These are phyloP conservation scores for Rhinolophus sinicus DNA, from an alignment of 2,113 vertebrate genomes.

Conservation along the genomic window DNA sequence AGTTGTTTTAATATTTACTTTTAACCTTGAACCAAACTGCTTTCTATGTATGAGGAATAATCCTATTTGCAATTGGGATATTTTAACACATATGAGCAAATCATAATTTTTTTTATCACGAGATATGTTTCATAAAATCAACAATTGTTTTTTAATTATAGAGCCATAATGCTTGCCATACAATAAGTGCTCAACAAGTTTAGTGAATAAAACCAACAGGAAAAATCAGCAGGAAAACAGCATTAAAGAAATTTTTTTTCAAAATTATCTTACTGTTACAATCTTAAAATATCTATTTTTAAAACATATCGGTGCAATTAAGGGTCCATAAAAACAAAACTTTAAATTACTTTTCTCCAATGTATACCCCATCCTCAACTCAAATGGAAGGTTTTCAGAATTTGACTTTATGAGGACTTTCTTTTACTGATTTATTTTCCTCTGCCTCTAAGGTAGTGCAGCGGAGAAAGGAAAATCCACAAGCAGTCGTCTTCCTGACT, in stretches of 20 bases:
- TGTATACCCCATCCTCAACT: not conserved
- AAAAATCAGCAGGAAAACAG: not conserved
- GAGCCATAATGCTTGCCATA: not conserved
- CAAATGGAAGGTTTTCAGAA: not conserved
- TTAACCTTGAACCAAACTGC: not conserved
- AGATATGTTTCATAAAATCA: slow-evolving; percentile 21
- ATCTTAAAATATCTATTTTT: not conserved
- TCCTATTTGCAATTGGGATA: not conserved
- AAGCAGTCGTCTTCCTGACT: not conserved
- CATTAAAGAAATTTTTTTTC: slow-evolving; percentile 28
- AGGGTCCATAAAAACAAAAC: not conserved
- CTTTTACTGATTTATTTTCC: not conserved
- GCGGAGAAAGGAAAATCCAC: not conserved
- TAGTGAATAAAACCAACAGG: slow-evolving; percentile 44
- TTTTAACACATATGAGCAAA: not conserved
- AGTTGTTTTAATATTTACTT: slow-evolving; percentile 3
- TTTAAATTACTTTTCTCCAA: slow-evolving; percentile 22
- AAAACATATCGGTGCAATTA: slow-evolving; percentile 40
- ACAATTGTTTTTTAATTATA: slow-evolving; percentile 27
- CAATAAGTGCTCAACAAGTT: not conserved
- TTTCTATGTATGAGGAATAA: not conserved
- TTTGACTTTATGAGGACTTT: not conserved
- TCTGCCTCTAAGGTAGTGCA: not conserved
- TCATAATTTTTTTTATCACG: not conserved
- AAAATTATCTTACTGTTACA: slow-evolving; percentile 5